Conservation (phyloP, 2,113 vertebrate genomes). For the Uria lomvia region DNA sequence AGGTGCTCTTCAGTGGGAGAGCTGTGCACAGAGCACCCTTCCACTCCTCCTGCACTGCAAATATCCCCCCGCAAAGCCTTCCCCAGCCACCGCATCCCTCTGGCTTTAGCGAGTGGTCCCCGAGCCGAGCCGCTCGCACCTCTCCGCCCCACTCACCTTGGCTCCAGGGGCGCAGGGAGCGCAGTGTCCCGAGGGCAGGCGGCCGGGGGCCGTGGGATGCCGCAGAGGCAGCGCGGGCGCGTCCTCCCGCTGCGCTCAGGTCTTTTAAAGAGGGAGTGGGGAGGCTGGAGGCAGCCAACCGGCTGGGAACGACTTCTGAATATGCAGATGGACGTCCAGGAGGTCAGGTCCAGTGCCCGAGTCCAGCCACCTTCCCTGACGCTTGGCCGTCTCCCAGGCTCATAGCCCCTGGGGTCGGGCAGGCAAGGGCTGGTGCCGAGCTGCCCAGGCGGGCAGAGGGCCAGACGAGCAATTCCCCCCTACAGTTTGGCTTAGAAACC, state of each 20-base stretch:
- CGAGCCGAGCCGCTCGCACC: accelerated
- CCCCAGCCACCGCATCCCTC: background rate
- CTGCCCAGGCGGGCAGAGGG: background rate
- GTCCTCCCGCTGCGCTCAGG: background rate
- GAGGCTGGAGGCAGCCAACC: constrained; percentile 64
- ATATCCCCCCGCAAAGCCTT: background rate
- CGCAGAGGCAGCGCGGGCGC: background rate
- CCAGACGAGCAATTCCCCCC: background rate
- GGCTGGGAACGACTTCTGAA: constrained; percentile 66
- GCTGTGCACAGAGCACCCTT: background rate
- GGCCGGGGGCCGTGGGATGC: background rate
- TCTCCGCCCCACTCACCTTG: background rate
- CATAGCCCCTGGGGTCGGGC: accelerated
- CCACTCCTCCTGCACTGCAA: background rate
- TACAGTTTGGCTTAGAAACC: background rate
- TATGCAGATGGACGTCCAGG: constrained; percentile 66
- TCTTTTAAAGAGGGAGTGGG: constrained; percentile 45
- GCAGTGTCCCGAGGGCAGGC: background rate
- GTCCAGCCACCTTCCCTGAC: background rate
- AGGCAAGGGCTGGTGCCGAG: background rate
- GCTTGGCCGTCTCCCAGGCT: background rate
- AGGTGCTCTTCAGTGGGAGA: background rate
- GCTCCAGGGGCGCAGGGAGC: background rate
- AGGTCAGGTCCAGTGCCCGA: constrained; percentile 15
- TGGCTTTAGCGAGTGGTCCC: accelerated